phyloP scores from a whole-genome alignment of 2,797 vertebrate species.

The Peromyscus melanophrys region DNA sequence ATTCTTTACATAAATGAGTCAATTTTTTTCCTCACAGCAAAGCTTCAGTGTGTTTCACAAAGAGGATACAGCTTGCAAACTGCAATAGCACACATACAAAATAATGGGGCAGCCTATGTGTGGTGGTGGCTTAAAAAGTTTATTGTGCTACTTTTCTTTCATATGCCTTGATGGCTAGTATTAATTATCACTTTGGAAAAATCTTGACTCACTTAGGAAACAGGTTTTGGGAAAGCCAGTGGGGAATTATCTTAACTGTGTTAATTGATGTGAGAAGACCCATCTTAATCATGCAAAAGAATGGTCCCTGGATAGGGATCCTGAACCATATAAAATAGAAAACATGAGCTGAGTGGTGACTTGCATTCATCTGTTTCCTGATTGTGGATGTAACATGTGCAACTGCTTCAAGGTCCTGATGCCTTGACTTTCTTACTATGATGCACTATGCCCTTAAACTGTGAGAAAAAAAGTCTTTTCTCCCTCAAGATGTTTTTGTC shows the following conservation, averaged over 20 bases:
- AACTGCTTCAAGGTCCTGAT: neutral
- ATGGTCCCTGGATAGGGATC: neutral
- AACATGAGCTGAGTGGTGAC: neutral
- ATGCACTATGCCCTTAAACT: neutral
- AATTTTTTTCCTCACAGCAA: neutral
- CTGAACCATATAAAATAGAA: neutral
- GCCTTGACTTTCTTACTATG: neutral
- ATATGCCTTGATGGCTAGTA: neutral
- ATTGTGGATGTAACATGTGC: neutral
- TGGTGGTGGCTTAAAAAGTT: neutral
- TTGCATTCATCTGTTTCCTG: neutral
- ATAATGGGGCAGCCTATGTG: neutral
- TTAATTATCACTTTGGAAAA: neutral
- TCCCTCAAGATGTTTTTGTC: neutral
- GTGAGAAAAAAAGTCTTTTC: neutral
- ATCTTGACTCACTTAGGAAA: neutral
- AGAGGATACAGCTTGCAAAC: neutral
- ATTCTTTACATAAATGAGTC: neutral
- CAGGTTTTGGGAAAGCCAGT: neutral
- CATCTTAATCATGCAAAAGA: neutral
- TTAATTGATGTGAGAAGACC: neutral
- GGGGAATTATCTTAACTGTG: neutral
- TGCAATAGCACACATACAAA: neutral
- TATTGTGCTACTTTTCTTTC: slow-evolving; percentile 32
- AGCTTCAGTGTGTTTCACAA: neutral